Percentiles rank a stretch among this genome's conserved stretches.
These are phyloP conservation scores for Pseudochaenichthys georgianus DNA, from an alignment of 2,797 vertebrate genomes.

Conservation along the genomic window DNA sequence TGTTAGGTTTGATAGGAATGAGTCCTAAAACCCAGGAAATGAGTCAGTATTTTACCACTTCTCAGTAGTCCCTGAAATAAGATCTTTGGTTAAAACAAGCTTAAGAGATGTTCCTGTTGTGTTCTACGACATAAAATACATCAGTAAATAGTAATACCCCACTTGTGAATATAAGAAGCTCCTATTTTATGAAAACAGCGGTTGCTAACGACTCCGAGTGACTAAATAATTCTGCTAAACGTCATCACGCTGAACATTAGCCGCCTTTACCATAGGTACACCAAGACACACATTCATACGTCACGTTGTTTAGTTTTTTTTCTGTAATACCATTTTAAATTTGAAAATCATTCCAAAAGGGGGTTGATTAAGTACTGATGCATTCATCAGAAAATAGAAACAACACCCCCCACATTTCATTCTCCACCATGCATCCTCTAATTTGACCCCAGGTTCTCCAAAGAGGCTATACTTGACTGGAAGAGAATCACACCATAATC, in stretches of 20 bases:
- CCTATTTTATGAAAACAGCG: no score
- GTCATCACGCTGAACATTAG: no score
- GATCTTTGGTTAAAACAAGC: no score
- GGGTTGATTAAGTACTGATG: conserved; percentile 31
- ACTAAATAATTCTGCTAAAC: no score
- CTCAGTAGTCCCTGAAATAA: no score
- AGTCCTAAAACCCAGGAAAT: no score
- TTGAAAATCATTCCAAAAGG: conserved; percentile 21
- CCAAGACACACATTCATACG: background rate
- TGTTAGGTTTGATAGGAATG: background rate
- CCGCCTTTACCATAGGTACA: background rate
- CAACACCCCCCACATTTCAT: conserved; percentile 20
- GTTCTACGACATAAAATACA: no score
- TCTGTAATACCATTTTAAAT: background rate
- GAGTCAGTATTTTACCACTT: no score
- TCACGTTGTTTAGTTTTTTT: background rate
- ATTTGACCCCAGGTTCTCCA: conserved; percentile 50
- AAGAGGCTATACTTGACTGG: conserved; percentile 44
- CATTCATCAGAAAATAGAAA: conserved; percentile 50
- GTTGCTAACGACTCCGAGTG: no score
- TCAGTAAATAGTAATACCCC: no score
- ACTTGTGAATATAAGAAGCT: no score
- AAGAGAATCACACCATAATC: conserved; percentile 58
- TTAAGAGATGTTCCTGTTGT: no score
- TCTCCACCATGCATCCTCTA: conserved; percentile 31